Conservation (phyloP, 2,797 vertebrate species). For the Sebastolobus alascanus region DNA sequence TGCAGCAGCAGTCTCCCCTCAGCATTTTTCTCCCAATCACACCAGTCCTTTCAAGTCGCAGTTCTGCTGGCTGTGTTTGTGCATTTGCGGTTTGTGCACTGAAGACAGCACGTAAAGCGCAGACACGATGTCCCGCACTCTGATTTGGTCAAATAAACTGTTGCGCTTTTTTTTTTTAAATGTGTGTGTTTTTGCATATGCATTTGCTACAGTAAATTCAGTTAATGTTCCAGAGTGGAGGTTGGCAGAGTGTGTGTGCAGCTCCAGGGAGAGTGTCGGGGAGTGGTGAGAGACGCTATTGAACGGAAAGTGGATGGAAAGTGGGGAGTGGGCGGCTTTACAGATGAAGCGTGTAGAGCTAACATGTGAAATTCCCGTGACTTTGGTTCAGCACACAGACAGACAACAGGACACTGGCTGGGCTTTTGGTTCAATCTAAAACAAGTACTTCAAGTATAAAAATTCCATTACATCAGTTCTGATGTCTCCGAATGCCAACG, state of each 20-base stretch:
- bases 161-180: slow-evolving; percentile 13
- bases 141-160: slow-evolving; percentile 56
- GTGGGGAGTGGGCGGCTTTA: slow-evolving; percentile 65
- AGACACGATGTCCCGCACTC: slow-evolving; percentile 8
- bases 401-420: slow-evolving; percentile 18
- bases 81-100: slow-evolving; percentile 23
- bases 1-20: slow-evolving; percentile 48
- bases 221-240: slow-evolving; percentile 44
- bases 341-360: slow-evolving; percentile 42
- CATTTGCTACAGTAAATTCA: slow-evolving; percentile 36
- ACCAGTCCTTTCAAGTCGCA: slow-evolving; percentile 45
- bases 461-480: slow-evolving; percentile 40
- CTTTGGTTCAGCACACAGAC: slow-evolving; percentile 28
- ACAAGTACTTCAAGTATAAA: background rate
- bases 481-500: slow-evolving; percentile 21
- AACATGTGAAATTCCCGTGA: slow-evolving; percentile 50
- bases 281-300: slow-evolving; percentile 47
- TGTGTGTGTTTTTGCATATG: slow-evolving; percentile 16
- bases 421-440: background rate
- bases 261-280: slow-evolving; percentile 29
- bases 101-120: background rate
- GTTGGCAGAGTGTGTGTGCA: slow-evolving; percentile 40
- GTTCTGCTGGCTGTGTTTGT: slow-evolving; percentile 44
- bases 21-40: slow-evolving; percentile 47
- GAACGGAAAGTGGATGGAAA: slow-evolving; percentile 64